phyloP scores from a whole-genome alignment of 2,797 vertebrate genomes.

The Artibeus lituratus region DNA sequence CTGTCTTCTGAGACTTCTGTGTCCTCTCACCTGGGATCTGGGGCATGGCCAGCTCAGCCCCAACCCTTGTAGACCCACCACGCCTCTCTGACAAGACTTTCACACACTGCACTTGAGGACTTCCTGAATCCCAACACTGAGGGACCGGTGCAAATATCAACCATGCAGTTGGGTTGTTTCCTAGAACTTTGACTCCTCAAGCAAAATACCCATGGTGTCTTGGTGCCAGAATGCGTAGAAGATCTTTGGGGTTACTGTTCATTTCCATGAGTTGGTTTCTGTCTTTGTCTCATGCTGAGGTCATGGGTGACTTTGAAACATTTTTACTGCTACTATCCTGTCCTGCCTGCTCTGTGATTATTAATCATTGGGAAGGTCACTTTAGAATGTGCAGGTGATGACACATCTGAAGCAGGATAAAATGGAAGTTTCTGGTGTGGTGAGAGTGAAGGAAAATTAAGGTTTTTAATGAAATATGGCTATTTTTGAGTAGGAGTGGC shows the following conservation, averaged over 20 bases:
- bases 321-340: neutral
- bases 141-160: neutral
- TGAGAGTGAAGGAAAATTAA: neutral
- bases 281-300: constrained; percentile 22
- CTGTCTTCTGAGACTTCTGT: neutral
- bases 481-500: neutral
- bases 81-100: neutral
- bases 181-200: neutral
- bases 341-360: neutral
- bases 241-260: neutral
- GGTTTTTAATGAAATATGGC: neutral
- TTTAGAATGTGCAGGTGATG: neutral
- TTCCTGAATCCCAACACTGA: neutral
- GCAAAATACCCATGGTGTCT: neutral
- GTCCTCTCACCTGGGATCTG: neutral
- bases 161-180: neutral
- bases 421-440: neutral
- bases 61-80: neutral
- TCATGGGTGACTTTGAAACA: neutral
- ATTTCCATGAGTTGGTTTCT: neutral
- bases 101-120: neutral
- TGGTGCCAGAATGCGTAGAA: no score
- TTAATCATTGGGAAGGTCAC: neutral
- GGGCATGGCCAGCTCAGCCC: neutral
- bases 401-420: neutral